phyloP scores from a whole-genome alignment of 1,140 invertebrate species.

The Calliphora vicina region DNA sequence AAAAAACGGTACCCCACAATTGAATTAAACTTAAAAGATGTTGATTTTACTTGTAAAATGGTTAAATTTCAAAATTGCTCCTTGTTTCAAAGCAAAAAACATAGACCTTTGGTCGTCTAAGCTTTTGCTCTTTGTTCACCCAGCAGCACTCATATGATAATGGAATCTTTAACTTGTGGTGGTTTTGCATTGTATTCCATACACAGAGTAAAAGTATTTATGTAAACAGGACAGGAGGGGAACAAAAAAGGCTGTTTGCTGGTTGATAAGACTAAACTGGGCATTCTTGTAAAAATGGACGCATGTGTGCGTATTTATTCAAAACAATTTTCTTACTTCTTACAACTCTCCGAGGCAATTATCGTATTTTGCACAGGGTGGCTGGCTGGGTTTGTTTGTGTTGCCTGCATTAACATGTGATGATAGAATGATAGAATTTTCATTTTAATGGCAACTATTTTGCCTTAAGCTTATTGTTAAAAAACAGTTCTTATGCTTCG shows the following conservation, averaged over 20 bases:
- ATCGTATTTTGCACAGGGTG: neutral
- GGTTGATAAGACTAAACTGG: neutral
- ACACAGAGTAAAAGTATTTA: too few relatives aligned
- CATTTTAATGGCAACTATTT: neutral
- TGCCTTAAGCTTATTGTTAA: neutral
- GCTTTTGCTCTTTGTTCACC: neutral
- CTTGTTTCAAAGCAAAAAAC: neutral
- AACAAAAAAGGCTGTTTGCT: neutral
- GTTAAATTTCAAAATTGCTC: neutral
- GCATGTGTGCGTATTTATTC: conserved; percentile 12
- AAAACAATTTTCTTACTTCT: neutral
- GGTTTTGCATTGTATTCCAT: conserved; percentile 1
- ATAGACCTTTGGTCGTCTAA: neutral
- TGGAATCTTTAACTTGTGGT: neutral
- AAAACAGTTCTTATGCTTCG: conserved; percentile 1
- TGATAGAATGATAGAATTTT: neutral
- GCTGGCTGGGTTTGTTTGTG: neutral
- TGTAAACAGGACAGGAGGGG: too few relatives aligned
- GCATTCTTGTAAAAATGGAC: neutral
- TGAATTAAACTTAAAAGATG: conserved; percentile 8
- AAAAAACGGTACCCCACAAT: neutral
- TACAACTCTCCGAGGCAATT: neutral
- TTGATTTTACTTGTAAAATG: neutral
- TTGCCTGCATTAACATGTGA: neutral
- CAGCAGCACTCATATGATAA: neutral